phyloP scores from a whole-genome alignment of 1,140 invertebrate species.

The Drosophila nasuta region DNA sequence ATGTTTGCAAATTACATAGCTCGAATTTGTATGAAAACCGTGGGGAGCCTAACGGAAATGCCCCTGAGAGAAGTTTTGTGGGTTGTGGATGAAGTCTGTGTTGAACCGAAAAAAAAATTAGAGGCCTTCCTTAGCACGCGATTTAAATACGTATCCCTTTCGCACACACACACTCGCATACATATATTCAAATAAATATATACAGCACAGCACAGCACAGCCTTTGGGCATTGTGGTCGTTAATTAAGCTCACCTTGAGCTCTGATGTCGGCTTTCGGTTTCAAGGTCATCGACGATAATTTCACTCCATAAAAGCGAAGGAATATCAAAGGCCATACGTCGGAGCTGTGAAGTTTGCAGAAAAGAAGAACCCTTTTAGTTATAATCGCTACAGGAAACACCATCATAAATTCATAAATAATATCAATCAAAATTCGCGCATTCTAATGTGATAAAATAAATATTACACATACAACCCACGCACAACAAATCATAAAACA shows the following conservation, averaged over 20 bases:
- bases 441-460: background rate
- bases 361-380: background rate
- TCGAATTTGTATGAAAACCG: background rate
- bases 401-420: background rate
- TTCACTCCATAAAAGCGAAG: slow-evolving; percentile 39
- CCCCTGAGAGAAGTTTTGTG: slow-evolving; percentile 12
- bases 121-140: slow-evolving; percentile 59
- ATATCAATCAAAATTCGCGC: background rate
- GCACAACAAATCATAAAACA: background rate
- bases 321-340: slow-evolving; percentile 23
- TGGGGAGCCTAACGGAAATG: slow-evolving; percentile 1
- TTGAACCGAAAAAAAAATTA: slow-evolving; percentile 35
- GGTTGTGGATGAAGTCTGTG: slow-evolving; percentile 45
- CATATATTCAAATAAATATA: slow-evolving; percentile 3
- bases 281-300: slow-evolving; percentile 74
- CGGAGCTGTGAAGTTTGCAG: background rate
- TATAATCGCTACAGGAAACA: background rate
- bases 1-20: background rate
- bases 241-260: slow-evolving; percentile 75
- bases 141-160: slow-evolving; percentile 41
- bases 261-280: slow-evolving; percentile 48
- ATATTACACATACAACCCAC: slow-evolving; percentile 28
- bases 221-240: slow-evolving; percentile 53
- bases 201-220: background rate
- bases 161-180: slow-evolving; percentile 16